Percentiles rank a stretch among this genome's conserved stretches.
Conservation (phyloP, 2,113 vertebrate genomes). For the Scophthalmus maximus region DNA sequence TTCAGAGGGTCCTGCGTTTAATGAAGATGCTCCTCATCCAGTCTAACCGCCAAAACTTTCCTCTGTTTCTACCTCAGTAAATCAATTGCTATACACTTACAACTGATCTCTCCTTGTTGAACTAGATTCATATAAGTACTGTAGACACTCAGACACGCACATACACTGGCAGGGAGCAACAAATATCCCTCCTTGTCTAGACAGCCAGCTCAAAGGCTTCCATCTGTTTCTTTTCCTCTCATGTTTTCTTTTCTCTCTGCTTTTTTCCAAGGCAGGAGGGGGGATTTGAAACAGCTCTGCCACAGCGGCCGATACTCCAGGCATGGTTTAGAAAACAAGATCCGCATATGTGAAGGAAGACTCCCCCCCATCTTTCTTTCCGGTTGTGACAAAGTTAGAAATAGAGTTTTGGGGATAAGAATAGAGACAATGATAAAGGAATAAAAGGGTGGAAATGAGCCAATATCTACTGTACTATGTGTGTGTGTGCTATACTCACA, state of each 20-base stretch:
- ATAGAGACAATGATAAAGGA: background rate
- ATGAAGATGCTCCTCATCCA: background rate
- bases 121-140: constrained; percentile 22
- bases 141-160: constrained; percentile 10
- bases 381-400: background rate
- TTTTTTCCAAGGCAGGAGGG: constrained; percentile 69
- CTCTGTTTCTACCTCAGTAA: background rate
- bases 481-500: background rate
- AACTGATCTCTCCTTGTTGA: background rate
- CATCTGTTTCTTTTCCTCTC: constrained; percentile 67
- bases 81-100: background rate
- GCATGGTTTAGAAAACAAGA: constrained; percentile 52
- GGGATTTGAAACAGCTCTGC: constrained; percentile 68
- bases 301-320: constrained; percentile 42
- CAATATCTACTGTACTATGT: background rate
- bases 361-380: background rate
- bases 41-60: background rate
- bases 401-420: background rate
- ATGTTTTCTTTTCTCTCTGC: constrained; percentile 56
- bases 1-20: background rate
- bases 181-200: constrained; percentile 80
- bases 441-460: background rate
- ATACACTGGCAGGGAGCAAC: constrained; percentile 55
- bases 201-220: constrained; percentile 78
- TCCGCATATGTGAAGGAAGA: constrained; percentile 49